phyloP scores from a whole-genome alignment of 2,888 invertebrate genomes.

The Gari tellinella region DNA sequence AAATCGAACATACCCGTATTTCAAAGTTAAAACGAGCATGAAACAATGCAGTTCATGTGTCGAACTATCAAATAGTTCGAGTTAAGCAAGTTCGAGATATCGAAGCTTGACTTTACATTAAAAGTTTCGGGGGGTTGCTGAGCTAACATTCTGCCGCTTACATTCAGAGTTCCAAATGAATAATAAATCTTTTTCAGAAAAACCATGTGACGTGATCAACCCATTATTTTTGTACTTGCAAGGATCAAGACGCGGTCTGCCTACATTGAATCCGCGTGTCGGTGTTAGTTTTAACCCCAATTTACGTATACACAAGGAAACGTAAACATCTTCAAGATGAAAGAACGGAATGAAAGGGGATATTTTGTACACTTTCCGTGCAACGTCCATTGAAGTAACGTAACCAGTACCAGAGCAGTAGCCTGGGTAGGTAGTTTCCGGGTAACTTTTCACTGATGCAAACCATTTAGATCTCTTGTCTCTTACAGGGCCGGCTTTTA shows the following conservation, averaged over 20 bases:
- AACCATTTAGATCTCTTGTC: slow-evolving; percentile 71
- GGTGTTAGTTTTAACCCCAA: slow-evolving; percentile 53
- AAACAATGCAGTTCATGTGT: too few relatives aligned
- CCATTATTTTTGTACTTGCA: slow-evolving; percentile 54
- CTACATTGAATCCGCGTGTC: slow-evolving; percentile 63
- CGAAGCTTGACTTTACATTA: too few relatives aligned
- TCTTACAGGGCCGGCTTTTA: slow-evolving; percentile 60
- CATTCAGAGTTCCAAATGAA: slow-evolving; percentile 23
- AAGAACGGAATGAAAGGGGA: slow-evolving; percentile 74
- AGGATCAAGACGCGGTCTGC: slow-evolving; percentile 33
- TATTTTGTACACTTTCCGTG: slow-evolving; percentile 56
- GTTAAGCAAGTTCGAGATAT: too few relatives aligned
- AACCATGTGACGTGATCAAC: slow-evolving; percentile 62
- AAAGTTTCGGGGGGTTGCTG: too few relatives aligned
- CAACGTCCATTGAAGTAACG: too few relatives aligned
- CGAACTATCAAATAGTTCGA: too few relatives aligned
- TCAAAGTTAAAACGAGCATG: too few relatives aligned
- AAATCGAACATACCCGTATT: too few relatives aligned
- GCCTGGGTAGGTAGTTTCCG: slow-evolving; percentile 67
- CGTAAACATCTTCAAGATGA: too few relatives aligned
- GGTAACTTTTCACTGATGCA: slow-evolving; percentile 66
- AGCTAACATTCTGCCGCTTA: too few relatives aligned
- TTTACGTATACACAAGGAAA: slow-evolving; percentile 65
- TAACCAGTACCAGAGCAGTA: slow-evolving; percentile 77
- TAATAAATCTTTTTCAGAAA: slow-evolving; percentile 33